Percentiles rank a stretch among this genome's conserved stretches.
Evolutionary conservation across 1,140 invertebrate species (phyloP).

Genomic region (Pachypeltis micranthus): DNA sequence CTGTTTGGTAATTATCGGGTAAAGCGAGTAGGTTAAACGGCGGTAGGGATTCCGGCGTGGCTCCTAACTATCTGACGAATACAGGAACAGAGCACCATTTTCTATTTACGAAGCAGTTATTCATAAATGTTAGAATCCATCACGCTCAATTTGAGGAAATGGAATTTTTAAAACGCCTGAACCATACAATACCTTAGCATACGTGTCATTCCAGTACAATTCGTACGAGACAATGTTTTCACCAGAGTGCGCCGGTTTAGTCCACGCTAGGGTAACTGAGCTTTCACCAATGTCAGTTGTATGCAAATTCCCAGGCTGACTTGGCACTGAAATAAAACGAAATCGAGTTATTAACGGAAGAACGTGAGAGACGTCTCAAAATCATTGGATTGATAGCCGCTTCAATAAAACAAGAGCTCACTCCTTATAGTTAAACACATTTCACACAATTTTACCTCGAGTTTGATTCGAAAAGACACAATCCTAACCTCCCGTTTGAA

Average conservation of each 20-base stretch:
- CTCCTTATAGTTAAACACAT: too few relatives aligned
- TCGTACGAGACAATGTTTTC: slow-evolving; percentile 91
- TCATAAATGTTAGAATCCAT: neutral
- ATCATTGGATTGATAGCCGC: too few relatives aligned
- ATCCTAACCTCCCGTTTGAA: too few relatives aligned
- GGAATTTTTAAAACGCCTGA: too few relatives aligned
- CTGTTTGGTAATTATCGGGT: too few relatives aligned
- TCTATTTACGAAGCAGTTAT: too few relatives aligned
- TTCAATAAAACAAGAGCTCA: too few relatives aligned
- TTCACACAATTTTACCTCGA: too few relatives aligned
- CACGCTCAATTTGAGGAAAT: neutral
- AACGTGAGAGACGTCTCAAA: too few relatives aligned
- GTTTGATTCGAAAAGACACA: too few relatives aligned
- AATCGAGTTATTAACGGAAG: too few relatives aligned
- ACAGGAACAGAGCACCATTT: neutral
- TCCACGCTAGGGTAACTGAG: slow-evolving; percentile 62
- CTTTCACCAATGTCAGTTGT: slow-evolving; percentile 58
- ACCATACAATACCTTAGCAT: slow-evolving; percentile 70
- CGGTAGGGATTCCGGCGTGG: neutral
- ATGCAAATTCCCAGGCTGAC: slow-evolving; percentile 80
- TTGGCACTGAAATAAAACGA: slow-evolving; percentile 56
- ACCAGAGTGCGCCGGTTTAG: slow-evolving; percentile 72
- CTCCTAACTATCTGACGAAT: neutral
- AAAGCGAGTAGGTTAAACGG: too few relatives aligned
- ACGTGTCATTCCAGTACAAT: slow-evolving; percentile 95